A percentile compares a stretch with the other conserved stretches of the same genome.
These are phyloP conservation scores for Propsilocerus akamusi DNA, from an alignment of 1,140 invertebrate species.

Conservation along the genomic window DNA sequence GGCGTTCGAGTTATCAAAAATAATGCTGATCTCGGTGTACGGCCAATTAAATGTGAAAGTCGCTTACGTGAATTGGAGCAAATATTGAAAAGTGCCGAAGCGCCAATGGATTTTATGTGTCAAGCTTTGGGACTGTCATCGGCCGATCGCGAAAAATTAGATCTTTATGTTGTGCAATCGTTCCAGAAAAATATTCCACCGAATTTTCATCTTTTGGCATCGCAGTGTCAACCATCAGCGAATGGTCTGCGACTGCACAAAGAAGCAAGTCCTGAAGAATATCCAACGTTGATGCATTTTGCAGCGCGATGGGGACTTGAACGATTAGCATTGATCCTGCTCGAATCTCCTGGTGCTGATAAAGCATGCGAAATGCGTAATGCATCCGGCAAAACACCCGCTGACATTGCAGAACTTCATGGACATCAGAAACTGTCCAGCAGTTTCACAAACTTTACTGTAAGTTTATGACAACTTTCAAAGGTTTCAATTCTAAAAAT, in stretches of 20 bases:
- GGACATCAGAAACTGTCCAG: slow-evolving; percentile 48
- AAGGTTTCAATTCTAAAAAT: not conserved
- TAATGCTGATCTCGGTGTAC: slow-evolving; percentile 49
- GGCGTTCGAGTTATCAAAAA: slow-evolving; percentile 62
- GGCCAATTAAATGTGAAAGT: slow-evolving; percentile 72
- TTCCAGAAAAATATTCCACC: slow-evolving; percentile 67
- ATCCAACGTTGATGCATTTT: slow-evolving; percentile 75
- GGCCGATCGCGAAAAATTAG: slow-evolving; percentile 53
- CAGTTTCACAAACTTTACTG: slow-evolving; percentile 55
- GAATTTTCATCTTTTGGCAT: slow-evolving; percentile 53
- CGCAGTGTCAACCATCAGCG: slow-evolving; percentile 27
- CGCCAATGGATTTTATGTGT: slow-evolving; percentile 71
- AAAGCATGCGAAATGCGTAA: slow-evolving; percentile 61
- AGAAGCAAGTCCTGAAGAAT: slow-evolving; percentile 51
- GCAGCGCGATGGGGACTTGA: slow-evolving; percentile 69
- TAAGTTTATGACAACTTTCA: slow-evolving; percentile 18
- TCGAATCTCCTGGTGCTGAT: slow-evolving; percentile 69
- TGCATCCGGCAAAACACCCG: slow-evolving; percentile 53
- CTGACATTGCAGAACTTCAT: slow-evolving; percentile 56
- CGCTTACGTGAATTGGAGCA: slow-evolving; percentile 62
- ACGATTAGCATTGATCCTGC: slow-evolving; percentile 55
- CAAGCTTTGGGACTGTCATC: slow-evolving; percentile 63
- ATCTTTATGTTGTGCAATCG: slow-evolving; percentile 57
- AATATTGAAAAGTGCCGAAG: slow-evolving; percentile 51
- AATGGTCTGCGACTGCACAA: slow-evolving; percentile 17